Evolutionary conservation across 2,113 vertebrate species (phyloP).

Genomic region (Grammomys dolichurus): DNA sequence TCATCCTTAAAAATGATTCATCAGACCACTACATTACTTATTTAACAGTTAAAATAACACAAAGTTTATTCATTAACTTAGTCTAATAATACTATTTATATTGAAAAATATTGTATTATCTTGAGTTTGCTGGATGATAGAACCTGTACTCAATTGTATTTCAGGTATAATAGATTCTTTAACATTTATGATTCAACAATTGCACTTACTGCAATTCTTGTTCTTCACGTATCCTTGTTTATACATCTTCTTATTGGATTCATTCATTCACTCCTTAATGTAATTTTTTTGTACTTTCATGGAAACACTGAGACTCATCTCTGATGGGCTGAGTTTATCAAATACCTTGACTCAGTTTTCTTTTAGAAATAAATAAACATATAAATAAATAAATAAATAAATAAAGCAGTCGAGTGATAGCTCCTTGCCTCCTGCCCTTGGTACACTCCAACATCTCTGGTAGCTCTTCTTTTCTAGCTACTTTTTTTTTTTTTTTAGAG

Average conservation of each 20-base stretch:
- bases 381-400: too few species aligned
- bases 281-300: not conserved
- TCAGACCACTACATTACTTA: not conserved
- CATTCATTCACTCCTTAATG: not conserved
- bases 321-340: not conserved
- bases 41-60: not conserved
- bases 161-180: not conserved
- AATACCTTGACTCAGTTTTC: not conserved
- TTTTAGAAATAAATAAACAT: not conserved
- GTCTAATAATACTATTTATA: not conserved
- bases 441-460: not conserved
- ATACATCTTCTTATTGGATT: not conserved
- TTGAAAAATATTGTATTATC: not conserved
- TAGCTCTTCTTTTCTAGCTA: not conserved
- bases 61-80: not conserved
- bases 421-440: not conserved
- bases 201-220: not conserved
- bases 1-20: not conserved
- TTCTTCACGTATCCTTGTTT: not conserved
- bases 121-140: not conserved
- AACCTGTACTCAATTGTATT: not conserved
- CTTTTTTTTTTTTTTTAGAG: not conserved
- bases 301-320: not conserved
- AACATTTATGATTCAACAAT: not conserved
- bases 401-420: rapidly evolving